These are phyloP conservation scores for Drosophila paucipuncta DNA, from an alignment of 2,888 invertebrate species.

Conservation along the genomic window DNA sequence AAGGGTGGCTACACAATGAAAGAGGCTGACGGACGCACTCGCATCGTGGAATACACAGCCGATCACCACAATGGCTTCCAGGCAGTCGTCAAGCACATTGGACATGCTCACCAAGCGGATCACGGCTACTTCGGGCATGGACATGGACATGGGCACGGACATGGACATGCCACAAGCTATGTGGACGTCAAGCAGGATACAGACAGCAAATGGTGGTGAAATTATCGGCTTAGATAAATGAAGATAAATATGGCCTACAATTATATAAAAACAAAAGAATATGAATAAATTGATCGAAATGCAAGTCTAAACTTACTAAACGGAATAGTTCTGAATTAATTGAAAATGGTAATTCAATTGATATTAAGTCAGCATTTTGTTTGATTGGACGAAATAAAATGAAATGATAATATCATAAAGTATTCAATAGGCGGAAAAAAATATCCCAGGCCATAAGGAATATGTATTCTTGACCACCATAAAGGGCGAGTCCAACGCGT, in stretches of 20 bases:
- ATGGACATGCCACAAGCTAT: conserved; percentile 75
- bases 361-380: too few species aligned
- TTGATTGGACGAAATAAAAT: background rate
- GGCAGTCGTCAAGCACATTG: conserved; percentile 86
- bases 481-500: background rate
- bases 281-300: background rate
- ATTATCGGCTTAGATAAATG: background rate
- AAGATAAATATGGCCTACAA: conserved; percentile 5
- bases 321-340: background rate
- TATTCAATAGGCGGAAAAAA: background rate
- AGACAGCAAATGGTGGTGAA: conserved; percentile 55
- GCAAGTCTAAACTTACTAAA: accelerated
- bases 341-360: too few species aligned
- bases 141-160: conserved; percentile 29
- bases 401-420: background rate
- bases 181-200: conserved; percentile 76
- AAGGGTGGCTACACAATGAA: conserved; percentile 86
- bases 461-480: background rate
- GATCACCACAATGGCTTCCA: conserved; percentile 86
- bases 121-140: conserved; percentile 44
- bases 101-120: conserved; percentile 80
- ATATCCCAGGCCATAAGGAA: background rate
- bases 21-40: conserved; percentile 86
- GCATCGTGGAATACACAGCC: conserved; percentile 86
- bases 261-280: conserved; percentile 20